Base-by-base conservation (phyloP, 2,888 invertebrate species). In the Geotrupes spiniger region DNA sequence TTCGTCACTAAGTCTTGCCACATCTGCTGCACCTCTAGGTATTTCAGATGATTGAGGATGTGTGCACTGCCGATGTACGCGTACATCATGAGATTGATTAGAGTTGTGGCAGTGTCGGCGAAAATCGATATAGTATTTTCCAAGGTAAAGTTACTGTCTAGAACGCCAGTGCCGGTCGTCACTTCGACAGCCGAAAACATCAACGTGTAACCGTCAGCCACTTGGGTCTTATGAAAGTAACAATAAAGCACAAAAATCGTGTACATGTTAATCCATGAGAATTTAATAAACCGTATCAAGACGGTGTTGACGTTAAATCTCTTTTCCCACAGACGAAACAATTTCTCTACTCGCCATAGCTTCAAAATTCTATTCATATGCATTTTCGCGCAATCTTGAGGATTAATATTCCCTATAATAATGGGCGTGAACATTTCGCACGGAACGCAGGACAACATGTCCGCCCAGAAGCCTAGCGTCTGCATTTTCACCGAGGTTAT, bases 311-410 rank as follows among this genome's bases (percentile, higher is more conserved):
- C 43, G 6, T 42, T 37, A 21, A 43, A 39, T 15, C 15, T 44
- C 5, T 46, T 27, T 42, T 49, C 49, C 36, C 45, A 46, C 4
- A 38, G 12, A 26, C 29, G 10, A 33, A 57, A 51, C 1, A 51
- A 29, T n/a, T 9, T 36, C 3, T 28, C 21, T 1, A 57, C 41
- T n/a, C 42, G 44, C 49, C 49, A 51, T 15, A 57, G 10, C 37
- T 58, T 58, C 2, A 58, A 28, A 10, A 51, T 36, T 11, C 55
- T 31, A 38, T 58, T 58, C 9, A 53, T 27, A 8, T 52, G 46
- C 10, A 54, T 42, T 5, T 48, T 26, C 2, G 45, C 45, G 2
- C 8, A 12, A 9, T 16, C 33, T 27, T 51, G 46, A 10, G 10
- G 26, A 2, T 48, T 49, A 21, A 49, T 31, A 1, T 12, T 14